Conservation (phyloP, 2,888 invertebrate genomes). For the Oscheius sp. region DNA sequence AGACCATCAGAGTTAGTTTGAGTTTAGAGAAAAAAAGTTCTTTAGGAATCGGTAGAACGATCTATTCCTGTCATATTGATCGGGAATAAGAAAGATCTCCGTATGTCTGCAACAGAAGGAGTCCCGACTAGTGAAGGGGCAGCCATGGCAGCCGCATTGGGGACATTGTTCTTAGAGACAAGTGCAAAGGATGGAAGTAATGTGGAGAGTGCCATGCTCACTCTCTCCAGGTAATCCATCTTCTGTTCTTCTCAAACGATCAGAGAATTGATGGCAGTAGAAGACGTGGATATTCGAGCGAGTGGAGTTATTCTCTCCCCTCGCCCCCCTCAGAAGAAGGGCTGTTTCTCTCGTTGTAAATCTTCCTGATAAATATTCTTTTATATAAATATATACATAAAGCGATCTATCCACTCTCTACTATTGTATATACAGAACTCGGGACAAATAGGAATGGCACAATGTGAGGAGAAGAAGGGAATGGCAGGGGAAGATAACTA, state of each 20-base stretch:
- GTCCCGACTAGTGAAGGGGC: conserved; percentile 51
- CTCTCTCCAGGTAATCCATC: conserved; percentile 36
- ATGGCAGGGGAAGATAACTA: neutral
- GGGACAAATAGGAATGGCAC: neutral
- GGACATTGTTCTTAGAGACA: conserved; percentile 62
- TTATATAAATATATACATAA: neutral
- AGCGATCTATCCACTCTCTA: neutral
- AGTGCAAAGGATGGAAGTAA: conserved; percentile 66
- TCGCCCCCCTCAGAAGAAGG: conserved; percentile 42
- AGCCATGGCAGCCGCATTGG: conserved; percentile 56
- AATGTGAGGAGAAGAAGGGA: too few relatives aligned
- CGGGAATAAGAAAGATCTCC: conserved; percentile 76
- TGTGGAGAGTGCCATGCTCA: conserved; percentile 57
- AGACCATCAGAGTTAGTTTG: conserved; percentile 74
- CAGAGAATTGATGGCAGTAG: conserved; percentile 63
- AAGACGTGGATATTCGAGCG: conserved; percentile 61
- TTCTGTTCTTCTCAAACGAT: neutral
- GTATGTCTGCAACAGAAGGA: conserved; percentile 70
- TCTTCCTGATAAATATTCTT: conserved; percentile 10
- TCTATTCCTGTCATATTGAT: conserved; percentile 76
- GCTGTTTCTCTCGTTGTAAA: conserved; percentile 54
- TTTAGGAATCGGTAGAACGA: conserved; percentile 74
- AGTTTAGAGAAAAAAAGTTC: neutral
- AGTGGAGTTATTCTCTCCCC: conserved; percentile 54
- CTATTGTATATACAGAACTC: neutral